Conservation (phyloP, 2,888 invertebrate species). For the Macrosoma leucophasiata region DNA sequence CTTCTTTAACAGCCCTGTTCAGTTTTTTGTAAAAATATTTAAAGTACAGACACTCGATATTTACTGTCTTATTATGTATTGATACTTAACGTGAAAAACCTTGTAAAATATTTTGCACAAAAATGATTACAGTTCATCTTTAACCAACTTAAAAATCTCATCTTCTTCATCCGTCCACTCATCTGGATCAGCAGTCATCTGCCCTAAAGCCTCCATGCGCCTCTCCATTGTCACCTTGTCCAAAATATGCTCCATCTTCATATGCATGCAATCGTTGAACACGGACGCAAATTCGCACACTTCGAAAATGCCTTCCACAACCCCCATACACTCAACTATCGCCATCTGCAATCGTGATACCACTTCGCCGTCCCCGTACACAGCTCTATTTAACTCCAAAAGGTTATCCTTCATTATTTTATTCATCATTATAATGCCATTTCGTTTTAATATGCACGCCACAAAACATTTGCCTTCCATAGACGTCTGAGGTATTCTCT, state of each 20-base stretch:
- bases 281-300: constrained; percentile 62
- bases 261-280: constrained; percentile 69
- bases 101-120: not conserved
- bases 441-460: constrained; percentile 60
- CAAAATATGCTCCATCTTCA: constrained; percentile 64
- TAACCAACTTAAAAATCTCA: constrained; percentile 51
- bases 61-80: not conserved
- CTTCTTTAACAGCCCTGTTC: not conserved
- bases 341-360: constrained; percentile 45
- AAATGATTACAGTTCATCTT: constrained; percentile 54
- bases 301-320: constrained; percentile 53
- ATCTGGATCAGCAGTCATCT: constrained; percentile 52
- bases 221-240: constrained; percentile 62
- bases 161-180: constrained; percentile 57
- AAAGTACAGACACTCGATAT: too few relatives aligned
- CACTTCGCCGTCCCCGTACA: constrained; percentile 59
- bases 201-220: constrained; percentile 58
- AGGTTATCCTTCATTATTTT: constrained; percentile 46
- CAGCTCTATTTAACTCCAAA: constrained; percentile 47
- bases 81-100: not conserved
- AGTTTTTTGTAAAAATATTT: not conserved
- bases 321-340: constrained; percentile 43
- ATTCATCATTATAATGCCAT: constrained; percentile 52
- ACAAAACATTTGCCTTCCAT: constrained; percentile 64
- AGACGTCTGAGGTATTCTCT: constrained; percentile 51